A percentile compares a stretch with the other conserved stretches of the same genome.
These are phyloP conservation scores for Lampris incognitus DNA, from an alignment of 2,113 vertebrate genomes.

Conservation along the genomic window DNA sequence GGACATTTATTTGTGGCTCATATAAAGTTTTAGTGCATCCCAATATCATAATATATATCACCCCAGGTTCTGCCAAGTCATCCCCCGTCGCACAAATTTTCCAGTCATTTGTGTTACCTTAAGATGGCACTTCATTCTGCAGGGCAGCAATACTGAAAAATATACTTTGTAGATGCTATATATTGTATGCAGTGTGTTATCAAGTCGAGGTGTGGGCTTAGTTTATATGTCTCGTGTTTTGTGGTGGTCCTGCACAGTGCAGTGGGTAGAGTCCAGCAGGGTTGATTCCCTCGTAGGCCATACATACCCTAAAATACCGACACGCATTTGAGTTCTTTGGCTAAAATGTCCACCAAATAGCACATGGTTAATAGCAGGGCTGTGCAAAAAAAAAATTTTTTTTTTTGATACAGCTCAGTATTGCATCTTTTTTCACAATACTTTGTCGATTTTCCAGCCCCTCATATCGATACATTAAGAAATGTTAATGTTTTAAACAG, in stretches of 20 bases:
- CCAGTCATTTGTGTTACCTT: not conserved
- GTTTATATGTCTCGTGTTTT: slow-evolving; percentile 8
- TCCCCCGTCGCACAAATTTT: not conserved
- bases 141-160: not conserved
- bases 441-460: no score
- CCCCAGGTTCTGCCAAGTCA: not conserved
- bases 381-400: not conserved
- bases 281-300: no score
- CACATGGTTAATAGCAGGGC: not conserved
- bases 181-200: not conserved
- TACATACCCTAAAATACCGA: no score
- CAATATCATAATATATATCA: not conserved
- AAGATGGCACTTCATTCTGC: not conserved
- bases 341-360: not conserved
- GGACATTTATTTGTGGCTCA: not conserved
- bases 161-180: not conserved
- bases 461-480: no score
- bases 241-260: not conserved
- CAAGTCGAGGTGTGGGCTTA: not conserved
- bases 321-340: not conserved
- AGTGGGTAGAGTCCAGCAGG: not conserved
- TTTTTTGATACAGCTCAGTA: no score
- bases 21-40: not conserved
- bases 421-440: no score
- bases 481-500: no score